Base-by-base conservation (phyloP, 2,113 vertebrate genomes). In the Spilogale gracilis region DNA sequence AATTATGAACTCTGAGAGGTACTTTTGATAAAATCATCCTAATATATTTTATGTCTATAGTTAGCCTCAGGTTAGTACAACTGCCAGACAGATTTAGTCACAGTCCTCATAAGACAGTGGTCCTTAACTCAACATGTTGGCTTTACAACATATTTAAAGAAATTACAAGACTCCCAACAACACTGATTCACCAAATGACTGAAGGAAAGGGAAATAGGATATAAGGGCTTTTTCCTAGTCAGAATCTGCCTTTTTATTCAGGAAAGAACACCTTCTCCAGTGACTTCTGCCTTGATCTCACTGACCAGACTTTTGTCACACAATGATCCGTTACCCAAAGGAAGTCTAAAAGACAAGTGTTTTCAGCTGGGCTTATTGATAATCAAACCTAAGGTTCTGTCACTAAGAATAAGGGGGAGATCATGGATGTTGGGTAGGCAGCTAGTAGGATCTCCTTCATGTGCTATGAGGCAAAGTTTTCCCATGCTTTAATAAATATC, bases 91-190 rank as follows among this genome's bases (percentile, higher is more conserved):
- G 45, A 21, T 79, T 63, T 76, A 94, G 43, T 58, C 71, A 32
- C 9, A 54, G 61, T 38, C 12, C 45, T 80, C 38, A 80, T 32
- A 20, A 56, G 32, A 67, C 56, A 45, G 32, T 38, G 13, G 1
- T 43, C 63, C 73, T 91, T 38, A 91, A 80, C 6, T 54, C 61
- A 65, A 58, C 6, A 71, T 60, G 27, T 9, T 94, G 61, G 48
- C 71, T 96, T 97, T 82, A 12, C 10, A 48, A 17, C 38, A 50
- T 65, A 48, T n/a, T 65, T 82, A 63, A 86, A 85, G 25, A 91
- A 91, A 82, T 78, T 58, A 58, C 18, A 69, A 76, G 48, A 54
- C 38, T 85, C 63, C 84, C 84, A 85, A 80, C 69, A 74, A 45
- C 38, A 67, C 2, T 43, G 74, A 67, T 60, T 88, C 65, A 63